A percentile compares a stretch with the other conserved stretches of the same genome.
Evolutionary conservation across 2,797 vertebrate genomes (phyloP).

Genomic region (Rhynchonycteris naso): DNA sequence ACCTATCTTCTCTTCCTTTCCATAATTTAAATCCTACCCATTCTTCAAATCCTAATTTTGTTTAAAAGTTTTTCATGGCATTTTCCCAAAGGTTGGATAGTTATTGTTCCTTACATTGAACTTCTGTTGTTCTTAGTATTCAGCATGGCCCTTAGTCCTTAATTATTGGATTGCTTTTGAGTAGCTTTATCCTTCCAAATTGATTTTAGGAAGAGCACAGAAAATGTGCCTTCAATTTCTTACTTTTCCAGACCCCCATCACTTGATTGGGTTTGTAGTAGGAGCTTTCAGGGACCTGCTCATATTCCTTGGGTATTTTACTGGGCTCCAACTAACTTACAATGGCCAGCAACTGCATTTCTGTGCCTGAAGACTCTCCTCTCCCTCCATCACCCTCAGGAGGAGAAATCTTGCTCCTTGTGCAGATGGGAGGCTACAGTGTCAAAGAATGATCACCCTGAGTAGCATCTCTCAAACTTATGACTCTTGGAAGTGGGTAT

Average conservation of each 20-base stretch:
- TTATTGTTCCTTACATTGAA: background rate
- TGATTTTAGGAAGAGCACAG: background rate
- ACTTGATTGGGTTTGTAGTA: background rate
- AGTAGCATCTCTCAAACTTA: background rate
- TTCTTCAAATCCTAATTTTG: constrained; percentile 24
- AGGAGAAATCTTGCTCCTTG: background rate
- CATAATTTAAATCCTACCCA: background rate
- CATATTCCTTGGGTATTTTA: background rate
- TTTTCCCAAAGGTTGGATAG: background rate
- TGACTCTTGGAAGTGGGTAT: background rate
- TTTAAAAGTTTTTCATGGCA: background rate
- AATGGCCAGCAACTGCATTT: background rate
- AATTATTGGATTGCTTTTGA: background rate
- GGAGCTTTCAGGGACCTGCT: background rate
- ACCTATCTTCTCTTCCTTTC: background rate
- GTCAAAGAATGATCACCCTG: background rate
- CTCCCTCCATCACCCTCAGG: background rate
- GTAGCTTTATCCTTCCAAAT: background rate
- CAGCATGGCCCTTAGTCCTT: background rate
- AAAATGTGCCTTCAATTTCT: background rate
- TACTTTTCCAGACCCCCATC: background rate
- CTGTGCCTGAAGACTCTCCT: background rate
- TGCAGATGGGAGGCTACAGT: background rate
- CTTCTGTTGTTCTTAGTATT: constrained; percentile 9
- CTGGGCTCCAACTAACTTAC: background rate